Percentiles rank a stretch among this genome's conserved stretches.
These are phyloP conservation scores for Harpagifer antarcticus DNA, from an alignment of 2,797 vertebrate genomes.

Conservation along the genomic window DNA sequence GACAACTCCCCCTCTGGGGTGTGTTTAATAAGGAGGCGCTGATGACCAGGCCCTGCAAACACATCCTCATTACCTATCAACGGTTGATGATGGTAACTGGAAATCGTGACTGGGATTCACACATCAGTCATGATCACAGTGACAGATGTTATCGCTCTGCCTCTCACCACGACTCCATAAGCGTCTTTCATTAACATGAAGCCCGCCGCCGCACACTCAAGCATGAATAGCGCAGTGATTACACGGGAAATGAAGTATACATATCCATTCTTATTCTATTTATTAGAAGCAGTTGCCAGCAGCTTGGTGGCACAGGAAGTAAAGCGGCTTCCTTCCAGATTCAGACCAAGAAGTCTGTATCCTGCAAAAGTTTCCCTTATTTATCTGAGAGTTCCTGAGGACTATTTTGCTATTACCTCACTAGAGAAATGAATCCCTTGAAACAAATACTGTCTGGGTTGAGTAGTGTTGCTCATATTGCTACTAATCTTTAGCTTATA, in stretches of 20 bases:
- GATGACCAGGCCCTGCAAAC: conserved; percentile 34
- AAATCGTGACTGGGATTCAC: conserved; percentile 32
- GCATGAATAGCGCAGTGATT: conserved; percentile 34
- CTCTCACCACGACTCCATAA: conserved; percentile 46
- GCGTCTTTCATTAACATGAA: conserved; percentile 48
- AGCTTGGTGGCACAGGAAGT: conserved; percentile 7
- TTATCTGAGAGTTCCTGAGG: not conserved
- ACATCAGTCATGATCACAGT: conserved; percentile 28
- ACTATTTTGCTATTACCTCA: not conserved
- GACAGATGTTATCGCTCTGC: conserved; percentile 42
- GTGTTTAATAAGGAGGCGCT: conserved; percentile 34
- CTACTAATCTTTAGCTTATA: not conserved
- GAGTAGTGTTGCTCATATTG: not conserved
- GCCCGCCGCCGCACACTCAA: conserved; percentile 23
- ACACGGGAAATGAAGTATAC: conserved; percentile 59
- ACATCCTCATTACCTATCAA: conserved; percentile 54
- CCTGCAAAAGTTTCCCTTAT: not conserved
- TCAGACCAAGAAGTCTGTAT: not conserved
- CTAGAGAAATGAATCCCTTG: not conserved
- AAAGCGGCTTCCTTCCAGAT: not conserved
- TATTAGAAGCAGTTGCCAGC: conserved; percentile 30
- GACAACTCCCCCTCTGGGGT: conserved; percentile 47
- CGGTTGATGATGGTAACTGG: conserved; percentile 37
- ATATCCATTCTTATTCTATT: conserved; percentile 36
- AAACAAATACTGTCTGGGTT: not conserved